Evolutionary conservation across 2,797 vertebrate genomes (phyloP).

Genomic region (Labroides dimidiatus): DNA sequence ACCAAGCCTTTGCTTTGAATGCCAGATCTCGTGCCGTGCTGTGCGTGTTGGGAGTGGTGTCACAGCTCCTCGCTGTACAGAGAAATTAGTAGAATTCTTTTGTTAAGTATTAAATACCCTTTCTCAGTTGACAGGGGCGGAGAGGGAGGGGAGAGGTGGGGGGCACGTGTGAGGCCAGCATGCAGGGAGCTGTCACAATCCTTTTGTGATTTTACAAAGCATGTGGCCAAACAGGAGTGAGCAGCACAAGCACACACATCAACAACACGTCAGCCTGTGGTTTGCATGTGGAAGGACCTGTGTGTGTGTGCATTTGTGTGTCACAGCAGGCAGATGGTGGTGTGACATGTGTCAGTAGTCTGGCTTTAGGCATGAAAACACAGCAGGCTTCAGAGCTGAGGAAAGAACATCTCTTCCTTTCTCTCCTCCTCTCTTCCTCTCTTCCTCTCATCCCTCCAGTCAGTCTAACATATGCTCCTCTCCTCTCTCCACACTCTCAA

Average conservation of each 20-base stretch:
- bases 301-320: constrained; percentile 33
- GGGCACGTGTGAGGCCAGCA: constrained; percentile 11
- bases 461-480: constrained; percentile 57
- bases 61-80: constrained; percentile 20
- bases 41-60: constrained; percentile 28
- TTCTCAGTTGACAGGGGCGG: constrained; percentile 68
- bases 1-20: constrained; percentile 24
- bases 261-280: constrained; percentile 28
- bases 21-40: background rate
- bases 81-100: constrained; percentile 63
- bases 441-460: constrained; percentile 13
- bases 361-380: constrained; percentile 57
- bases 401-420: constrained; percentile 33
- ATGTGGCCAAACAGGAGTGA: constrained; percentile 37
- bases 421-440: background rate
- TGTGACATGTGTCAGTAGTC: constrained; percentile 52
- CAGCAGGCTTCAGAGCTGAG: constrained; percentile 48
- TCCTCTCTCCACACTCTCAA: constrained; percentile 37
- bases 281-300: background rate
- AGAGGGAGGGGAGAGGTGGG: constrained; percentile 29
- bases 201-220: constrained; percentile 27
- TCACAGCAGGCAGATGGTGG: constrained; percentile 70
- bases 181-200: constrained; percentile 49
- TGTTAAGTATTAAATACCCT: constrained; percentile 57
- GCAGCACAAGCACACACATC: constrained; percentile 7